phyloP scores from a whole-genome alignment of 37 sponge, comb jelly and placozoan species.

The Diacarnus erythraeanus region DNA sequence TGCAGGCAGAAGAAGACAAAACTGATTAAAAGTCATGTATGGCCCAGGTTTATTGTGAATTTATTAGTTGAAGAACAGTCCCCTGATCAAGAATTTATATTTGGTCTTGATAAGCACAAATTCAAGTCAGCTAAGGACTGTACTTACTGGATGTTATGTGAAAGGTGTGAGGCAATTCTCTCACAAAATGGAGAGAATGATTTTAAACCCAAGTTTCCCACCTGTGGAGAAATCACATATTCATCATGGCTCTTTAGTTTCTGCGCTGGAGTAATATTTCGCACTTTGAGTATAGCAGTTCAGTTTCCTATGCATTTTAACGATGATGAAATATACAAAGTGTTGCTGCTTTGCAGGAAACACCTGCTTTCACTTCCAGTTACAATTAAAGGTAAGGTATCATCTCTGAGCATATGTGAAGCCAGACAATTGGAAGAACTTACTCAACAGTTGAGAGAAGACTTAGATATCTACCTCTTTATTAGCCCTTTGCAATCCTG shows the following conservation, averaged over 20 bases:
- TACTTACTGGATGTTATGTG: neutral
- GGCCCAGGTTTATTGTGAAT: neutral
- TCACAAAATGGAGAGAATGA: constrained; percentile 6
- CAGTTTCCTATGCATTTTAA: constrained; percentile 6
- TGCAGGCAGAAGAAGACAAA: neutral
- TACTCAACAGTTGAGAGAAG: neutral
- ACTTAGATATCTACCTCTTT: neutral
- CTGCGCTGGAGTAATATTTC: constrained; percentile 1
- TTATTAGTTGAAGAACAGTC: neutral
- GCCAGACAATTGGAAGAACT: neutral
- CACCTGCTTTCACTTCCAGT: constrained; percentile 1
- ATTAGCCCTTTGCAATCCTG: neutral
- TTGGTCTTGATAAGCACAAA: constrained; percentile 13
- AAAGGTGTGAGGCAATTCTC: constrained; percentile 1
- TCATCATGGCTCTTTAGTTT: constrained; percentile 12
- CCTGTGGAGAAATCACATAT: neutral
- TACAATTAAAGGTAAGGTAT: neutral
- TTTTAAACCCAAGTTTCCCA: neutral
- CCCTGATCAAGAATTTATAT: neutral
- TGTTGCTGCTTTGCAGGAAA: neutral
- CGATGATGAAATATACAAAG: constrained; percentile 1
- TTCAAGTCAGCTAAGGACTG: neutral
- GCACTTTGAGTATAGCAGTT: neutral
- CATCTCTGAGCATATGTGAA: neutral
- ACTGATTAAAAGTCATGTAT: neutral